Conservation (phyloP, 2,888 invertebrate species). For the Drosophila seclusa region DNA sequence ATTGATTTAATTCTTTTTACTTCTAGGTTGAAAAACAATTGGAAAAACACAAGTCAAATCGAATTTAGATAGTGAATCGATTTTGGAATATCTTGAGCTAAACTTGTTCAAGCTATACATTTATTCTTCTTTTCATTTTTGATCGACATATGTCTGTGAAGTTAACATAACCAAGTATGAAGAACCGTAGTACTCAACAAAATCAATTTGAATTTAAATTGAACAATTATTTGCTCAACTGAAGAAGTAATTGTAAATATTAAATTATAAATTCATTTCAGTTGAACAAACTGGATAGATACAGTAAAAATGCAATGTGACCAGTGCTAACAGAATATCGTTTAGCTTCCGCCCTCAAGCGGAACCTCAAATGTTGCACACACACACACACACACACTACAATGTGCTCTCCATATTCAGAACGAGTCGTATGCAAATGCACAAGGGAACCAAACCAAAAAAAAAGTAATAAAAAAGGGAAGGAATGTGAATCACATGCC, state of each 20-base stretch:
- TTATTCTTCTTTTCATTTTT: too few relatives aligned
- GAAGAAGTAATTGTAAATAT: not conserved
- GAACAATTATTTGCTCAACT: slow-evolving; percentile 1
- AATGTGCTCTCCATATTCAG: not conserved
- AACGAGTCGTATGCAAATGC: slow-evolving; percentile 49
- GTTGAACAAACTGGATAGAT: slow-evolving; percentile 1
- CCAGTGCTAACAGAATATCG: slow-evolving; percentile 24
- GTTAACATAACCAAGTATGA: not conserved
- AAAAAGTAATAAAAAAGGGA: not conserved
- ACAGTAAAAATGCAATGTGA: slow-evolving; percentile 3
- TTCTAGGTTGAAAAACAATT: not conserved
- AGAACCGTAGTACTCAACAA: not conserved
- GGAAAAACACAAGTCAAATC: not conserved
- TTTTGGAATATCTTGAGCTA: not conserved
- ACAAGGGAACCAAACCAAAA: slow-evolving; percentile 13
- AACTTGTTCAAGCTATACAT: not conserved
- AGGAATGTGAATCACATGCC: slow-evolving; percentile 36
- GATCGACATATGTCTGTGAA: not conserved
- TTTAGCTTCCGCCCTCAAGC: slow-evolving; percentile 18
- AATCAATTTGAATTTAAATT: slow-evolving; percentile 1
- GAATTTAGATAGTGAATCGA: not conserved
- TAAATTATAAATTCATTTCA: slow-evolving; percentile 4
- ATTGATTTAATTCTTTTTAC: not conserved
- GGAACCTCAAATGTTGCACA: slow-evolving; percentile 9
- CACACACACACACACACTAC: not conserved